A percentile compares a stretch with the other conserved stretches of the same genome.
Conservation (phyloP, 2,113 vertebrate species). For the Clarias gariepinus region DNA sequence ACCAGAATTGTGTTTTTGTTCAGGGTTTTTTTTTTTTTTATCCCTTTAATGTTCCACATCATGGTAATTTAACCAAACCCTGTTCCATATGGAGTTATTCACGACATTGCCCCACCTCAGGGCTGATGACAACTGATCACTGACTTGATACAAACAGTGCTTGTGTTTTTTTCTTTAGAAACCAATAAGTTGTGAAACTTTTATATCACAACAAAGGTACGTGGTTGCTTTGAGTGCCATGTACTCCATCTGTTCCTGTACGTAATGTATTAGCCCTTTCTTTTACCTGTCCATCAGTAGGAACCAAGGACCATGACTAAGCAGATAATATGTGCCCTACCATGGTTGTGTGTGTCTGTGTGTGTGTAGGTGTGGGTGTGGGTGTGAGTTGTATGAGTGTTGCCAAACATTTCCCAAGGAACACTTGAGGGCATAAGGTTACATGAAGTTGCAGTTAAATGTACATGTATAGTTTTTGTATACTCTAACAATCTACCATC, state of each 20-base stretch:
- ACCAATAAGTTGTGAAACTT: background rate
- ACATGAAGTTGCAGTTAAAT: too few species aligned
- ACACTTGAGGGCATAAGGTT: too few species aligned
- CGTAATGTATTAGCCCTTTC: background rate
- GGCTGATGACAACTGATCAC: background rate
- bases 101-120: conserved; percentile 1
- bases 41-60: background rate
- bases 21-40: too few species aligned
- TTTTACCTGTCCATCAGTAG: background rate
- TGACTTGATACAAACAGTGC: background rate
- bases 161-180: background rate
- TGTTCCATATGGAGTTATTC: conserved; percentile 1
- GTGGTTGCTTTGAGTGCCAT: background rate
- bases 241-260: background rate
- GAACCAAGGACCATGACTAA: background rate
- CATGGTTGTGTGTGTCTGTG: background rate
- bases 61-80: background rate
- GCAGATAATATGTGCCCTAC: background rate
- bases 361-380: too few species aligned
- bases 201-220: background rate
- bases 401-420: too few species aligned
- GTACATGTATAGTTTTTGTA: too few species aligned
- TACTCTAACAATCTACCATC: background rate
- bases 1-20: background rate
- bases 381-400: background rate